These are phyloP conservation scores for Oceanites oceanicus DNA, from an alignment of 2,113 vertebrate species.

Conservation along the genomic window DNA sequence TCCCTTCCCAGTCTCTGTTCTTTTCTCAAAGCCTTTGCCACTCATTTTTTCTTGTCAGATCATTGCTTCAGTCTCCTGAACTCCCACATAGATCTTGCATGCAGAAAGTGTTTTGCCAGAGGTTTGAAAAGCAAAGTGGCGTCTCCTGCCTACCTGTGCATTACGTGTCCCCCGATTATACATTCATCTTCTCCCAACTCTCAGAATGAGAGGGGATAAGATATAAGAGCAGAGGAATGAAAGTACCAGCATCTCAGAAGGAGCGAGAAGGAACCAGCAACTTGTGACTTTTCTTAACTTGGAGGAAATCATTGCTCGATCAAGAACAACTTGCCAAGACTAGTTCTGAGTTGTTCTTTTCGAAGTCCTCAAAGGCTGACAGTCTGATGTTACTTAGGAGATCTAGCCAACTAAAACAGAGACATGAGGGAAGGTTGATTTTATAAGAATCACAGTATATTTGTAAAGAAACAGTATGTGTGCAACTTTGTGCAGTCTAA, in stretches of 20 bases:
- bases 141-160: accelerated
- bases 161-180: background rate
- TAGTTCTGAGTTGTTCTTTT: background rate
- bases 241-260: background rate
- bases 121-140: background rate
- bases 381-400: background rate
- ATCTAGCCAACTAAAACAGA: background rate
- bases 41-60: background rate
- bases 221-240: background rate
- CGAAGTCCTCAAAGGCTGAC: background rate
- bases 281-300: background rate
- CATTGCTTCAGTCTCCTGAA: background rate
- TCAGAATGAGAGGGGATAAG: background rate
- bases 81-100: background rate
- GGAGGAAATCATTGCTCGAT: background rate
- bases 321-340: background rate
- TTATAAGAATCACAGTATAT: background rate
- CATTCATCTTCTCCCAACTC: background rate
- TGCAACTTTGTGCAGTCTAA: background rate
- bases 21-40: background rate
- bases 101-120: background rate
- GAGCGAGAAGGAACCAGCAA: background rate
- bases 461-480: background rate
- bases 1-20: background rate
- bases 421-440: background rate